phyloP scores from a whole-genome alignment of 2,113 vertebrate genomes.

The Scomber japonicus region DNA sequence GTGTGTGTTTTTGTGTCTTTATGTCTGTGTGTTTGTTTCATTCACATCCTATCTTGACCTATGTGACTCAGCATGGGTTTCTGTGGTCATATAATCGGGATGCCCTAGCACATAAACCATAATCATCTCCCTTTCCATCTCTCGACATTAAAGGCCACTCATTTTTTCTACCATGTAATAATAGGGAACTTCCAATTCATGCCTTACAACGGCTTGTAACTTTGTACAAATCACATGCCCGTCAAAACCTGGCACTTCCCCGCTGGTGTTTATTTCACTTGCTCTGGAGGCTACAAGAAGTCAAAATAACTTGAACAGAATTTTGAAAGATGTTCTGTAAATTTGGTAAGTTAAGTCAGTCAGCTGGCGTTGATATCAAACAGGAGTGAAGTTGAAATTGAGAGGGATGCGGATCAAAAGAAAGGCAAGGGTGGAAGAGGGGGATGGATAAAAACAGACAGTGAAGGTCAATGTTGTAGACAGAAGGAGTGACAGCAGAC shows the following conservation, averaged over 20 bases:
- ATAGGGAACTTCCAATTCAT: conserved; percentile 75
- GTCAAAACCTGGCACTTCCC: conserved; percentile 53
- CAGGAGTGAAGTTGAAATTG: not conserved
- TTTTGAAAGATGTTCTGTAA: conserved; percentile 4
- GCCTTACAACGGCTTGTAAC: conserved; percentile 75
- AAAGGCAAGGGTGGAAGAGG: conserved; percentile 9
- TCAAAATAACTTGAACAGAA: not conserved
- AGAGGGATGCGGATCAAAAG: not conserved
- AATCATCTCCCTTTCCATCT: conserved; percentile 81
- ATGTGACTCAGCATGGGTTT: conserved; percentile 79
- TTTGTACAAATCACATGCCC: conserved; percentile 76
- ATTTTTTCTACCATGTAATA: conserved; percentile 80
- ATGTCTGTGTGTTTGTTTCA: conserved; percentile 35
- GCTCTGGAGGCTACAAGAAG: conserved; percentile 6
- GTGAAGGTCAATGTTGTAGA: conserved; percentile 64
- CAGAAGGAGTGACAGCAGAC: conserved; percentile 61
- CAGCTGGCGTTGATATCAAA: not conserved
- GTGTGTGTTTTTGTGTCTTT: conserved; percentile 8
- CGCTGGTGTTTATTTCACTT: conserved; percentile 50
- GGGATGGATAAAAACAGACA: conserved; percentile 39
- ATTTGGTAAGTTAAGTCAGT: not conserved
- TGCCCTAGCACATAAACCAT: conserved; percentile 74
- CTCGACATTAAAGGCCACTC: conserved; percentile 77
- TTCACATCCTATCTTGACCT: conserved; percentile 72
- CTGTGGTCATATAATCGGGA: conserved; percentile 78